Percentiles rank a stretch among this genome's conserved stretches.
Evolutionary conservation across 37 sponge, comb jelly and placozoan genomes (phyloP).

Genomic region (Oopsacas minuta): DNA sequence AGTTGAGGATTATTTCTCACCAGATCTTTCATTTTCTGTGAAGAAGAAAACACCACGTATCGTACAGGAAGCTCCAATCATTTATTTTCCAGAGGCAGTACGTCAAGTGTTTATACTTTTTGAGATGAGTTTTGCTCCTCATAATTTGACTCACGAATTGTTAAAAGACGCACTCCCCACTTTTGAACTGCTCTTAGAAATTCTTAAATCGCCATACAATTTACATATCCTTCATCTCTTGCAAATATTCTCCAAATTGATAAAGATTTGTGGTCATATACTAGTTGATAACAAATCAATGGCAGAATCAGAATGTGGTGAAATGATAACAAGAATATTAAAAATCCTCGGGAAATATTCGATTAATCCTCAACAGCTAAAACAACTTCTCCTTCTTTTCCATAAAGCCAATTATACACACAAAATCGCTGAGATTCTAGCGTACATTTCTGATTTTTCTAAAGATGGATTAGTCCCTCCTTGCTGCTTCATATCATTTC

Average conservation of each 20-base stretch:
- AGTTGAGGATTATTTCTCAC: background rate
- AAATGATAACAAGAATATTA: background rate
- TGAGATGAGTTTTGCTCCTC: background rate
- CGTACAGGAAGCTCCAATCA: background rate
- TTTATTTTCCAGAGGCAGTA: background rate
- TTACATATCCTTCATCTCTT: background rate
- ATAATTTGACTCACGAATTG: background rate
- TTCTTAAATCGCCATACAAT: background rate
- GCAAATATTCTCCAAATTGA: background rate
- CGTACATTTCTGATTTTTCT: background rate
- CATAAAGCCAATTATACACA: background rate
- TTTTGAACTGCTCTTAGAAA: background rate
- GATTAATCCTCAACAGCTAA: background rate
- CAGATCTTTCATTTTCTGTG: conserved; percentile 8
- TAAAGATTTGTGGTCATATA: background rate
- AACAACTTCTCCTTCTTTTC: background rate
- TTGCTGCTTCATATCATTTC: background rate
- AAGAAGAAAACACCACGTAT: background rate
- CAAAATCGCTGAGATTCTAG: conserved; percentile 6
- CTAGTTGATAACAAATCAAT: background rate
- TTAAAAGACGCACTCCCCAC: conserved; percentile 13
- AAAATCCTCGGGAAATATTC: conserved; percentile 13
- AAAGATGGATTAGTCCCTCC: conserved; percentile 14
- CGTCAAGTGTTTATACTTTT: background rate
- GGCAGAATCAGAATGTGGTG: background rate